Evolutionary conservation across 2,888 invertebrate species (phyloP).

Genomic region (Strigamia transsilvanica): DNA sequence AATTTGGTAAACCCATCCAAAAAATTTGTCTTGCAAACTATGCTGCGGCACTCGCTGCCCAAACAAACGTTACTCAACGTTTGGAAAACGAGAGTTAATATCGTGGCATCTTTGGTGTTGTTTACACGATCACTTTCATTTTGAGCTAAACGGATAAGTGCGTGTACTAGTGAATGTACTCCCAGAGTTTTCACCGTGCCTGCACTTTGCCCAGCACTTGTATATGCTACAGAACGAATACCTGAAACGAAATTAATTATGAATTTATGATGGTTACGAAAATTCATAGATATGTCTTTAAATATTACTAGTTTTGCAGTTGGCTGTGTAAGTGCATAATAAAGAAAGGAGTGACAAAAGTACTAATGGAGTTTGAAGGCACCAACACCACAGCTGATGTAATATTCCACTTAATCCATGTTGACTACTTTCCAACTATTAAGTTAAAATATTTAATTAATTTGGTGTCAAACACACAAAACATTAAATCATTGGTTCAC

Average conservation of each 20-base stretch:
- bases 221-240: slow-evolving; percentile 31
- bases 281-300: not conserved
- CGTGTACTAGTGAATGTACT: not conserved
- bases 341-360: not conserved
- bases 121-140: slow-evolving; percentile 5
- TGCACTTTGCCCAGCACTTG: not conserved
- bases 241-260: not conserved
- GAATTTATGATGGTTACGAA: not conserved
- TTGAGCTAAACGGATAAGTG: slow-evolving; percentile 12
- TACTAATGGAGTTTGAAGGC: slow-evolving; percentile 22
- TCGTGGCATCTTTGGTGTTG: not conserved
- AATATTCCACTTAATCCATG: slow-evolving; percentile 21
- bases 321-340: slow-evolving; percentile 37
- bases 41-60: slow-evolving; percentile 31
- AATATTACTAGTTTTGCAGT: slow-evolving; percentile 27
- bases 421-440: not conserved
- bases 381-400: slow-evolving; percentile 49
- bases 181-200: slow-evolving; percentile 20
- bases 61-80: not conserved
- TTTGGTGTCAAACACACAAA: not conserved
- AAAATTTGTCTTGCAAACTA: slow-evolving; percentile 36
- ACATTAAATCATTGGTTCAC: not conserved
- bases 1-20: slow-evolving; percentile 36
- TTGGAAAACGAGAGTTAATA: slow-evolving; percentile 24
- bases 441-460: not conserved